Evolutionary conservation across 2,797 vertebrate genomes (phyloP).

Genomic region (Potorous gilbertii): DNA sequence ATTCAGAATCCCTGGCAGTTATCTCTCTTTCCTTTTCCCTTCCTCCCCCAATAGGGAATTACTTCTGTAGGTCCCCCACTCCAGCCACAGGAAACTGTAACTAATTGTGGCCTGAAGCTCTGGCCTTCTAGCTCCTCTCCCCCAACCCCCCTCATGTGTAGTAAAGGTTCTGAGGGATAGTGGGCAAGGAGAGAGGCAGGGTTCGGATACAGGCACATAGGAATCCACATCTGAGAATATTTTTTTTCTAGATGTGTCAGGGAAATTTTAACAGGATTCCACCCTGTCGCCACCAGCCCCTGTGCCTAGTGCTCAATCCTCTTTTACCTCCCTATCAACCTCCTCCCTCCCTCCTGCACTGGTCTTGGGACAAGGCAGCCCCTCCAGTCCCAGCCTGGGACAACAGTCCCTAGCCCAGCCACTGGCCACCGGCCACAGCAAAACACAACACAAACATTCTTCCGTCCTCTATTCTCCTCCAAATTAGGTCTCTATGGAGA

Average conservation of each 20-base stretch:
- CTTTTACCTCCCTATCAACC: neutral
- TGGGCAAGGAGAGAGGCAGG: neutral
- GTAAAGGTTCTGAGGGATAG: neutral
- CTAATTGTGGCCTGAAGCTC: neutral
- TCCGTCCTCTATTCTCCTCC: conserved; percentile 78
- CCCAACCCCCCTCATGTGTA: neutral
- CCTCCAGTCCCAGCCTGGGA: neutral
- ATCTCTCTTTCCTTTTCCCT: neutral
- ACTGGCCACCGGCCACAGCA: conserved; percentile 22
- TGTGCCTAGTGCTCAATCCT: neutral
- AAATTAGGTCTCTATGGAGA: conserved; percentile 79
- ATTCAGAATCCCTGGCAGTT: neutral
- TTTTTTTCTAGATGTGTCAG: neutral
- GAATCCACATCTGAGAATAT: neutral
- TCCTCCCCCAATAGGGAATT: neutral
- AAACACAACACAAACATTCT: conserved; percentile 74
- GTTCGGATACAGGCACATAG: neutral
- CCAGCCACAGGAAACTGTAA: neutral
- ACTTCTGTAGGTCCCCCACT: neutral
- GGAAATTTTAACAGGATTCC: neutral
- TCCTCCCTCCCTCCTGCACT: neutral
- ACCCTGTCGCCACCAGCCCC: neutral
- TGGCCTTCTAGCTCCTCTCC: neutral
- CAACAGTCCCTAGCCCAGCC: conserved; percentile 1
- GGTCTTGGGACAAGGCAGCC: neutral